Evolutionary conservation across 2,888 invertebrate species (phyloP), one percentile per base, ranked within the genome.

Genomic region (Drosophila trichaetosa): DNA sequence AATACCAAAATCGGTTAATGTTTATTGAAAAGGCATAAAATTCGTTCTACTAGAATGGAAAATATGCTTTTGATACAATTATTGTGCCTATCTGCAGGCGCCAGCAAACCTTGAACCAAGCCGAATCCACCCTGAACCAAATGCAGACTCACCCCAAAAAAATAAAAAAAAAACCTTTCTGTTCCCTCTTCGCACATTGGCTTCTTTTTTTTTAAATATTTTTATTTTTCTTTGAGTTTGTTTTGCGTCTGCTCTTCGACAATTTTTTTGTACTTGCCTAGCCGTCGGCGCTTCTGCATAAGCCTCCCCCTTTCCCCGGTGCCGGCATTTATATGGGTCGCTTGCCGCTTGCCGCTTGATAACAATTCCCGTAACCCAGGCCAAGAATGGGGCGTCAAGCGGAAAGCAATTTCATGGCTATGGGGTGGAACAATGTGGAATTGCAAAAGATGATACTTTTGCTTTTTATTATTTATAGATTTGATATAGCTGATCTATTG

Each of bases 1-100:
- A 89, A 90, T 91, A 87, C 91, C 91, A 76, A 92, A 93, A 93
- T 93, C 93, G 93, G 92, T 92, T 92, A 93, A 93, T 93, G 93
- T 93, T 93, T 93, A 93, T 93, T 93, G 93, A 93, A 93, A 93
- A 93, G 91, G 92, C 92, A 93, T 93, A 93, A 93, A 93, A 93
- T 92, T 92, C 93, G 92, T 92, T 93, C 93, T 92, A 93, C 92
- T 92, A 93, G 93, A 93, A 93, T 91, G 91, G 90, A 92, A 93
- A 93, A 93, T 93, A 93, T 93, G 93, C 92, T 91, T 92, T 93
- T 93, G 93, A 93, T 93, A 93, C 92, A 90, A 91, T 92, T 90
- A 90, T 87, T 86, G 85, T 88, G 83, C 89, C 89, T 86, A 86
- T 86, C 85, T 88, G 79, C 85, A 82, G 88, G 86, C 85, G 71